Evolutionary conservation across 1,140 invertebrate species (phyloP).

Genomic region (Ectropis grisescens): DNA sequence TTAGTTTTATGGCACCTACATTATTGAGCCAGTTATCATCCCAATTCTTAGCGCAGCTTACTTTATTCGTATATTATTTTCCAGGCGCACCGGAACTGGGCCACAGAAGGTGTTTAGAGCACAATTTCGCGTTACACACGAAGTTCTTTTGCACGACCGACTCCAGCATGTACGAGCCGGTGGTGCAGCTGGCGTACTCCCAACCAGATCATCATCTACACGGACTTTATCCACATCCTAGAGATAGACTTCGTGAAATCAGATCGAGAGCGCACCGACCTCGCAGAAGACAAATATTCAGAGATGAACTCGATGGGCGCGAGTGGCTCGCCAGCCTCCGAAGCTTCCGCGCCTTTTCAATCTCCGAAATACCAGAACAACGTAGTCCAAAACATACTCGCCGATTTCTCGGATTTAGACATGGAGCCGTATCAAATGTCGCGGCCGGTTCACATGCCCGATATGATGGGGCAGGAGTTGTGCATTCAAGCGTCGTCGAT

Average conservation of each 20-base stretch:
- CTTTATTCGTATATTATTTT: no score
- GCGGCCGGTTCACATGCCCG: conserved; percentile 51
- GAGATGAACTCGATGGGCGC: conserved; percentile 41
- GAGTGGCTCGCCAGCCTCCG: conserved; percentile 44
- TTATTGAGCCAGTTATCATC: no score
- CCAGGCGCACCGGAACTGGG: conserved; percentile 49
- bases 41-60: no score
- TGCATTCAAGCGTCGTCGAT: conserved; percentile 65
- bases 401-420: conserved; percentile 66
- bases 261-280: conserved; percentile 39
- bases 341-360: conserved; percentile 45
- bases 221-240: conserved; percentile 67
- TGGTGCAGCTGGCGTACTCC: conserved; percentile 64
- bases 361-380: conserved; percentile 60
- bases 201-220: conserved; percentile 68
- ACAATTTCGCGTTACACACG: conserved; percentile 67
- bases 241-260: conserved; percentile 65
- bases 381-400: conserved; percentile 62
- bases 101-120: conserved; percentile 60
- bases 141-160: conserved; percentile 67
- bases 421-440: conserved; percentile 55
- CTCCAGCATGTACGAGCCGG: conserved; percentile 62
- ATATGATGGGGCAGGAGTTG: conserved; percentile 63
- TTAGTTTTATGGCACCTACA: no score
- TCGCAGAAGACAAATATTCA: conserved; percentile 37